phyloP scores from a whole-genome alignment of 2,113 vertebrate genomes.

The Tachycineta bicolor region DNA sequence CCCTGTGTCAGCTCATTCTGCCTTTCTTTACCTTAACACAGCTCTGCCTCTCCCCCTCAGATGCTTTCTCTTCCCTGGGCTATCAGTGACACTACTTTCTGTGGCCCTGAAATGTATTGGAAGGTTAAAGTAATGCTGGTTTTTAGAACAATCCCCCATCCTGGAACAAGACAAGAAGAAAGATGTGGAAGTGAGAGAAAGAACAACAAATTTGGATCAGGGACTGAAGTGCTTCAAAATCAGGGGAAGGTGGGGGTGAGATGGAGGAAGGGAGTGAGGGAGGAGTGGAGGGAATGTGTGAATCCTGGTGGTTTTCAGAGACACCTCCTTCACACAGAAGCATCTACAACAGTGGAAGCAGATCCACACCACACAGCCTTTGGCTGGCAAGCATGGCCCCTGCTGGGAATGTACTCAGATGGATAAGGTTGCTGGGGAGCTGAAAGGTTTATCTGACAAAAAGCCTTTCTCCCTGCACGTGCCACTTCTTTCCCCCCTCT shows the following conservation, averaged over 20 bases:
- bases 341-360: background rate
- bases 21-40: background rate
- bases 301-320: background rate
- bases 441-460: constrained; percentile 22
- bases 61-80: background rate
- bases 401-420: constrained; percentile 13
- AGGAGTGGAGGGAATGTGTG: background rate
- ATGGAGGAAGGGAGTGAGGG: background rate
- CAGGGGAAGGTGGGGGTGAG: background rate
- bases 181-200: background rate
- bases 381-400: background rate
- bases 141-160: background rate
- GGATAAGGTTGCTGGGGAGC: constrained; percentile 16
- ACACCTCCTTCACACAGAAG: background rate
- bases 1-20: background rate
- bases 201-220: background rate
- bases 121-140: background rate
- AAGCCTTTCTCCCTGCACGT: constrained; percentile 11
- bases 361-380: background rate
- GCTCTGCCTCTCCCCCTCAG: background rate
- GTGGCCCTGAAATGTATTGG: background rate
- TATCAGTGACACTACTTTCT: background rate
- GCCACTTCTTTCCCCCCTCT: background rate
- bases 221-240: background rate
- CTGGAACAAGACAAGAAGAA: background rate